These are phyloP conservation scores for Orthosia incerta DNA, from an alignment of 2,888 invertebrate species.

Conservation along the genomic window DNA sequence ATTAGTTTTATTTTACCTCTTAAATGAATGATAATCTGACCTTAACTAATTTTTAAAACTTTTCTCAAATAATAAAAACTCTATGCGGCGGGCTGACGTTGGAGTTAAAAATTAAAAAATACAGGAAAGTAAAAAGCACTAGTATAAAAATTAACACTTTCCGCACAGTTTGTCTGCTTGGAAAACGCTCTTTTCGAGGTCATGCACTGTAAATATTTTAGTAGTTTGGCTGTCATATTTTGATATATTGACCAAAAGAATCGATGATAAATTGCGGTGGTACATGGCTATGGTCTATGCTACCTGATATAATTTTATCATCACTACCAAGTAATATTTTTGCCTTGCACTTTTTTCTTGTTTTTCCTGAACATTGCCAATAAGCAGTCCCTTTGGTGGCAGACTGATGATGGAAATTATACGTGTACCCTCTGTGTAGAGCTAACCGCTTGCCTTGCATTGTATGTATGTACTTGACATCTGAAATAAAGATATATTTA, in stretches of 20 bases:
- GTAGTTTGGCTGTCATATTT: neutral
- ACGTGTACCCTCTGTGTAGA: constrained; percentile 22
- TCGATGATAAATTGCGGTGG: constrained; percentile 17
- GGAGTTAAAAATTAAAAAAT: no score
- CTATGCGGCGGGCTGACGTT: no score
- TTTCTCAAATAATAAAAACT: no score
- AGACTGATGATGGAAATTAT: constrained; percentile 16
- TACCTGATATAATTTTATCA: neutral
- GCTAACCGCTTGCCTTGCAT: constrained; percentile 4
- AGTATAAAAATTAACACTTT: no score
- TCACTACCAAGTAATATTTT: constrained; percentile 5
- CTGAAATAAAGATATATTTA: constrained; percentile 17
- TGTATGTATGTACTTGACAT: constrained; percentile 18
- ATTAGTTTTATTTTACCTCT: no score
- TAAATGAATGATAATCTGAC: no score
- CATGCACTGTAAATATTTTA: no score
- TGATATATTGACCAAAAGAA: constrained; percentile 34
- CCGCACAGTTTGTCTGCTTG: no score
- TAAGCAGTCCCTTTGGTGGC: neutral
- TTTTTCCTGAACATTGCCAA: constrained; percentile 1
- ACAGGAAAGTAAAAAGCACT: no score
- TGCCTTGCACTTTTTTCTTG: constrained; percentile 27
- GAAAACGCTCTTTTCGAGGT: no score
- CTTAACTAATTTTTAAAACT: no score
- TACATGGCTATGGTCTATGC: constrained; percentile 14